A percentile compares a stretch with the other conserved stretches of the same genome.
Evolutionary conservation across 2,888 invertebrate species (phyloP).

Genomic region (Drosophila kambysellisi): DNA sequence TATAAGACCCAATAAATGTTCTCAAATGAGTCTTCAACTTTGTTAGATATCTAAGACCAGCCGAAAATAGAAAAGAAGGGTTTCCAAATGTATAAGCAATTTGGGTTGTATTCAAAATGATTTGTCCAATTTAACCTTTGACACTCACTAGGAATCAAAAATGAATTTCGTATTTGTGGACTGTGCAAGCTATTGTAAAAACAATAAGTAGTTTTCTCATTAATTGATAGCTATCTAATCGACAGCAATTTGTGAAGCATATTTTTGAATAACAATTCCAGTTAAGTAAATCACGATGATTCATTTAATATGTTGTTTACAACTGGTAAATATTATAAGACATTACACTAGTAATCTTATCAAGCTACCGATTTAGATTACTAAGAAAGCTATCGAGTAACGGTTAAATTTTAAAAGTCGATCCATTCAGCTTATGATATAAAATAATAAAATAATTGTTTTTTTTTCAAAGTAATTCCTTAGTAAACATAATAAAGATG

Average conservation of each 20-base stretch:
- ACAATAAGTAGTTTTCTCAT: neutral
- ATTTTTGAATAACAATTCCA: neutral
- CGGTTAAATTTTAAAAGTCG: neutral
- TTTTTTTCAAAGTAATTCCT: neutral
- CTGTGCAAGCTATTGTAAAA: neutral
- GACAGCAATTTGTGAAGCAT: neutral
- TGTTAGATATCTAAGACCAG: neutral
- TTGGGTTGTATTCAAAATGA: neutral
- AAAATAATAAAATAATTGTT: neutral
- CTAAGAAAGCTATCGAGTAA: neutral
- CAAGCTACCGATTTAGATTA: neutral
- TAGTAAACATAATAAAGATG: neutral
- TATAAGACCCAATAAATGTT: neutral
- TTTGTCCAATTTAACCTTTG: neutral
- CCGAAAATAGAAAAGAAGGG: no score
- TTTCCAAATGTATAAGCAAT: neutral
- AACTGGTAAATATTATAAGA: neutral
- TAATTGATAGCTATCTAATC: conserved; percentile 8
- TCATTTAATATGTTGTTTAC: neutral
- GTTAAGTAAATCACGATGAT: conserved; percentile 2
- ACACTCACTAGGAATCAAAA: neutral
- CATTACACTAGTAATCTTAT: conserved; percentile 3
- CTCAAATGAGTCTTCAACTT: neutral
- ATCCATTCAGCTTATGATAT: neutral
- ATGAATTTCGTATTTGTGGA: no score